Conservation (phyloP, 2,888 invertebrate genomes). For the Micoletzkya japonica region DNA sequence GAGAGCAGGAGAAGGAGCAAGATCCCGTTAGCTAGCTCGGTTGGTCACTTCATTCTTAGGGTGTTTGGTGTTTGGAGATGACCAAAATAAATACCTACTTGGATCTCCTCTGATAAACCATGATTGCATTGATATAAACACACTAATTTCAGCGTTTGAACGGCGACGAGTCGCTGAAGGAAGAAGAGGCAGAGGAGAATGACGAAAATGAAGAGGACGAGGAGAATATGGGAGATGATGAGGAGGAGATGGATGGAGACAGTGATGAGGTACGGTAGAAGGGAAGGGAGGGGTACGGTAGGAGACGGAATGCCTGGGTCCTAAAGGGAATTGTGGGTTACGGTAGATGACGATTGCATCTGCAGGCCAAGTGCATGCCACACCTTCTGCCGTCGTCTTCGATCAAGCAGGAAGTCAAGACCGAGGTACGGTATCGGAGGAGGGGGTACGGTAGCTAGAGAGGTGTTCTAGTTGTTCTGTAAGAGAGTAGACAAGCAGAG, state of each 20-base stretch:
- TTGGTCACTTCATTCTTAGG: neutral
- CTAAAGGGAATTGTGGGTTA: too few relatives aligned
- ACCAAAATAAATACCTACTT: too few relatives aligned
- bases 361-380: too few relatives aligned
- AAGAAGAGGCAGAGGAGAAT: slow-evolving; percentile 25
- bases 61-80: neutral
- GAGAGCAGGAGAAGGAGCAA: slow-evolving; percentile 56
- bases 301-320: slow-evolving; percentile 23
- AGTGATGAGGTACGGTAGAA: slow-evolving; percentile 23
- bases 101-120: too few relatives aligned
- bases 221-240: slow-evolving; percentile 4
- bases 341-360: too few relatives aligned
- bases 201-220: slow-evolving; percentile 31
- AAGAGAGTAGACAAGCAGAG: too few relatives aligned
- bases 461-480: too few relatives aligned
- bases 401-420: too few relatives aligned
- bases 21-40: slow-evolving; percentile 42
- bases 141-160: slow-evolving; percentile 16
- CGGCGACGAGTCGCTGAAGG: slow-evolving; percentile 23
- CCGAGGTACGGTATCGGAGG: too few relatives aligned
- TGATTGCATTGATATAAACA: too few relatives aligned
- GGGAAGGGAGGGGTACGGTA: slow-evolving; percentile 30
- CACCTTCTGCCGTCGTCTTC: too few relatives aligned
- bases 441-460: too few relatives aligned
- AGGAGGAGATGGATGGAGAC: slow-evolving; percentile 11